Conservation (phyloP, 1,140 invertebrate species). For the Holcopasites calliopsidis region DNA sequence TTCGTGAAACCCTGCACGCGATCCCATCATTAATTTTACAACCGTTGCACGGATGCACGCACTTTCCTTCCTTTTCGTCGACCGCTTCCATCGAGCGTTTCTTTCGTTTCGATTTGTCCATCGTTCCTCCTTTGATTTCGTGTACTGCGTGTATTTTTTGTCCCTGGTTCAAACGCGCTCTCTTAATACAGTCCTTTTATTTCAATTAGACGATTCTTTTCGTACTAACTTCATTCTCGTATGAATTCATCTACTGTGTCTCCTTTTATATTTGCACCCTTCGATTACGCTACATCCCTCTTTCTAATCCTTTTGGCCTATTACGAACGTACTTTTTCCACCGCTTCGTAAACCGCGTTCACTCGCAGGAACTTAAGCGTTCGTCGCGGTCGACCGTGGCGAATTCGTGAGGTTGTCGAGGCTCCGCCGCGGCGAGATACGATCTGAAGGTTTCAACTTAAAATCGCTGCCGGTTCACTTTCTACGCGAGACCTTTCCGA, state of each 20-base stretch:
- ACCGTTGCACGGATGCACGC: constrained; percentile 39
- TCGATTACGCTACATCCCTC: no score
- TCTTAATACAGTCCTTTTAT: no score
- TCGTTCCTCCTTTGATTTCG: neutral
- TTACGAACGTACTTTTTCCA: no score
- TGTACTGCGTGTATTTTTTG: neutral
- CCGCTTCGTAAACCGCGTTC: neutral
- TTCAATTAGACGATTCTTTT: no score
- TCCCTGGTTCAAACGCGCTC: neutral
- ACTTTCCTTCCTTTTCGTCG: constrained; percentile 38
- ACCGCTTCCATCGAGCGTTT: neutral
- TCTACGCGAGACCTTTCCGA: neutral
- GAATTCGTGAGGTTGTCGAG: constrained; percentile 3
- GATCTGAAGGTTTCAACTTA: neutral
- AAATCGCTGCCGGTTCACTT: neutral
- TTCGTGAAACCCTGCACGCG: constrained; percentile 55
- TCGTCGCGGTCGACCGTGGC: neutral
- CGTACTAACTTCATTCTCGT: no score
- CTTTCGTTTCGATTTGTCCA: neutral
- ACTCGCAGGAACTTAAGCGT: neutral
- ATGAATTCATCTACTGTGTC: no score
- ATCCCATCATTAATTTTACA: constrained; percentile 61
- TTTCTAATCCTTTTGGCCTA: no score
- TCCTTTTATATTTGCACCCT: neutral
- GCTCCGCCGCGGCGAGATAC: neutral